phyloP scores from a whole-genome alignment of 2,113 vertebrate genomes.

The Calcarius ornatus region DNA sequence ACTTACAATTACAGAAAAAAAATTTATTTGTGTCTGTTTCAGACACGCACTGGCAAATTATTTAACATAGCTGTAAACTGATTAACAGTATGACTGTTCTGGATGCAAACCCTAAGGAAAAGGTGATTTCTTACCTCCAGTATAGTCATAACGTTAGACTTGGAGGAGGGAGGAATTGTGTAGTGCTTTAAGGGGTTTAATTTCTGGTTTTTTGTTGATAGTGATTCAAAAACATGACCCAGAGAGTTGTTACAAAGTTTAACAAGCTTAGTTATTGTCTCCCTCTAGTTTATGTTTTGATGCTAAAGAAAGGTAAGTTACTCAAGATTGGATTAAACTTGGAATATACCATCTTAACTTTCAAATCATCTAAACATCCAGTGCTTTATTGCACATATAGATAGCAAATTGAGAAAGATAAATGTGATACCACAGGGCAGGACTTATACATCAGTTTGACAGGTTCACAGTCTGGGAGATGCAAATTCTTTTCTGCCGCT shows the following conservation, averaged over 20 bases:
- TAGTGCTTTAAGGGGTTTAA: background rate
- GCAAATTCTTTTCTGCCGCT: background rate
- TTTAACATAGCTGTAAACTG: background rate
- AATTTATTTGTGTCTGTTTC: background rate
- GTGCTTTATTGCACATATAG: background rate
- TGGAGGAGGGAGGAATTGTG: background rate
- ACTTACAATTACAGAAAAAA: background rate
- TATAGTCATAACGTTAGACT: background rate
- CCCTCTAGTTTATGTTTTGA: background rate
- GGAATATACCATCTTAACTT: background rate
- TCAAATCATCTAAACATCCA: background rate
- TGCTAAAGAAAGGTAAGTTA: background rate
- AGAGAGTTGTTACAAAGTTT: background rate
- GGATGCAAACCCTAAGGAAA: background rate
- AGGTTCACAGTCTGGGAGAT: background rate
- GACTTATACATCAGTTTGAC: background rate
- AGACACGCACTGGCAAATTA: background rate
- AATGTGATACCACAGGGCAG: background rate
- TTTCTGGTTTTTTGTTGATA: background rate
- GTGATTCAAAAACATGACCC: background rate
- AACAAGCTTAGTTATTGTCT: background rate
- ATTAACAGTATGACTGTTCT: background rate
- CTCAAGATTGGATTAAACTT: background rate
- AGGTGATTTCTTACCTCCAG: background rate
- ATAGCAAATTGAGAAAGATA: background rate